Percentiles rank a stretch among this genome's conserved stretches.
Conservation (phyloP, 2,797 vertebrate species). For the Uromys caudimaculatus region DNA sequence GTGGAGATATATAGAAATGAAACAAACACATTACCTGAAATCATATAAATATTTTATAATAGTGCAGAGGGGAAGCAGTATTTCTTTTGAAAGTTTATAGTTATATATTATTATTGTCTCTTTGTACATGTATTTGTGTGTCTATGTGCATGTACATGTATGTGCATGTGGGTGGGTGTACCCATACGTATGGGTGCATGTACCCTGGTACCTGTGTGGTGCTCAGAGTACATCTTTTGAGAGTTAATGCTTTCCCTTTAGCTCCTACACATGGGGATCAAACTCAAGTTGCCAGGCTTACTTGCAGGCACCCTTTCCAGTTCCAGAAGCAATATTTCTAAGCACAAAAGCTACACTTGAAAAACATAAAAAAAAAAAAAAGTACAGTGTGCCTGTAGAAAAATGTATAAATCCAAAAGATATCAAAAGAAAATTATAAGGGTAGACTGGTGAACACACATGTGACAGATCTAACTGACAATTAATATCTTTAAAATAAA, state of each 20-base stretch:
- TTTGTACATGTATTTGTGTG: background rate
- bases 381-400: background rate
- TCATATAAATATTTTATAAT: background rate
- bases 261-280: no score
- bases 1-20: background rate
- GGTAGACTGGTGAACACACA: background rate
- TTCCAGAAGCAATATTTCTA: background rate
- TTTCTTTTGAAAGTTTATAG: background rate
- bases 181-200: background rate
- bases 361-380: conserved; percentile 49
- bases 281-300: background rate
- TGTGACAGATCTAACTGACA: background rate
- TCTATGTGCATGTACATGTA: no score
- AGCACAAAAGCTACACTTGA: background rate
- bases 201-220: background rate
- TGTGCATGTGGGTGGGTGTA: no score
- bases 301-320: no score
- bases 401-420: background rate
- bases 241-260: background rate
- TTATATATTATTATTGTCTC: background rate
- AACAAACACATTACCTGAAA: conserved; percentile 13
- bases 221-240: background rate
- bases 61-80: background rate
- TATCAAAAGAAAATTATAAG: background rate
- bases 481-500: conserved; percentile 46